phyloP scores from a whole-genome alignment of 2,888 invertebrate genomes.

The Lithophane semibrunnea region DNA sequence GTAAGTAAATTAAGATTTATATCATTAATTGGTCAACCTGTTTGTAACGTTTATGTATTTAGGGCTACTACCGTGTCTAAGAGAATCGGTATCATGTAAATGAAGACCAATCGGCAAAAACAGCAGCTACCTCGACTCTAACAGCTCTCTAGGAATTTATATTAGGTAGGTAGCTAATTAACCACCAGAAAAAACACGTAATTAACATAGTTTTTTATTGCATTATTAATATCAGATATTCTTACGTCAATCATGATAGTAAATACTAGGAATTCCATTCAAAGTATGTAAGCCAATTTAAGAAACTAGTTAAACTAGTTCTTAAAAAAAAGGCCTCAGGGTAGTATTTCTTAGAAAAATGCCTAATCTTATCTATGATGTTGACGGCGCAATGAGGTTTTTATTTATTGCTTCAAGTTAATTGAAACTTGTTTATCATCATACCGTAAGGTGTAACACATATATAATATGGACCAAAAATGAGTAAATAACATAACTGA shows the following conservation, averaged over 20 bases:
- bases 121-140: not conserved
- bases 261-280: slow-evolving; percentile 21
- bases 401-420: slow-evolving; percentile 22
- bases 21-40: too few species aligned
- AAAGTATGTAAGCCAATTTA: not conserved
- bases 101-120: not conserved
- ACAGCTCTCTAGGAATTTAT: not conserved
- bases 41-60: too few species aligned
- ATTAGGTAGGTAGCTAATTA: not conserved
- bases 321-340: not conserved
- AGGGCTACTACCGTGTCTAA: too few species aligned
- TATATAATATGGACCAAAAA: not conserved
- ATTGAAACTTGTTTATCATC: not conserved
- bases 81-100: not conserved
- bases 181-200: not conserved
- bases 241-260: slow-evolving; percentile 4
- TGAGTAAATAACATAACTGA: not conserved
- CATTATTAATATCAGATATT: not conserved
- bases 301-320: slow-evolving; percentile 30
- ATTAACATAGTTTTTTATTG: not conserved
- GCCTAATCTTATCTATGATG: not conserved
- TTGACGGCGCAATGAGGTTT: slow-evolving; percentile 1
- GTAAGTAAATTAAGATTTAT: too few species aligned
- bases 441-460: not conserved
- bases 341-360: slow-evolving; percentile 4